Evolutionary conservation across 2,888 invertebrate genomes (phyloP), one percentile per base, ranked within the genome.

Genomic region (Drosophila kokeensis): DNA sequence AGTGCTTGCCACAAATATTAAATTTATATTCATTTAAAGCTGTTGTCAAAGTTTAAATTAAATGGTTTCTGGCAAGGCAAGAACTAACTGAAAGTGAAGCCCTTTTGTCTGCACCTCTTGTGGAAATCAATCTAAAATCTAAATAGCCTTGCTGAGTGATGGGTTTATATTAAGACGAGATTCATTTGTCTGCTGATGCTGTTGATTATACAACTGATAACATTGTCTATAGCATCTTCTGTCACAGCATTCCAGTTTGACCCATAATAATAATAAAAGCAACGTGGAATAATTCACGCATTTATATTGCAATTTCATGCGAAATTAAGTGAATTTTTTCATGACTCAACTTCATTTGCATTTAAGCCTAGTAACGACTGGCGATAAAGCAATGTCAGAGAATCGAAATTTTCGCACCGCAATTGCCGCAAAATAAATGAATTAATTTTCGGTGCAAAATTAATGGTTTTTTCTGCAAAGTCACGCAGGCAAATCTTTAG

Each of bases 371-470:
- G 59, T 52, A 60, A 72, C 32, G 71, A 63, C 48, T 40, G 29
- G 64, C 64, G 48, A 75, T 71, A 68, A 75, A 79, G 58, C 76
- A 78, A 68, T 21, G 65, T 58, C 71, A 55, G 34, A 68, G 45
- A 60, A 53, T 48, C 60, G 54, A 63, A 75, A 65, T 57, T 49
- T 60, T 75, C 59, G 61, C 75, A 67, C 64, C 55, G 49, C 69
- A 79, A 69, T 70, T 69, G 69, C 72, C 66, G 36, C 69, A 70
- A 76, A 78, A 87, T 84, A 84, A 82, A 84, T 89, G 78, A 87
- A 84, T 87, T 89, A 82, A 82, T 80, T 86, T 89, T 48, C 38
- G 48, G 10, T n/a, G 32, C 11, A 49, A 67, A 71, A 89, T 89
- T 67, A 89, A 89, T 86, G 84, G 70, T 53, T 42, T 50, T 61